Evolutionary conservation across 37 sponge, comb jelly and placozoan genomes (phyloP), one percentile per base, ranked within the genome.

Genomic region (Corticium candelabrum): DNA sequence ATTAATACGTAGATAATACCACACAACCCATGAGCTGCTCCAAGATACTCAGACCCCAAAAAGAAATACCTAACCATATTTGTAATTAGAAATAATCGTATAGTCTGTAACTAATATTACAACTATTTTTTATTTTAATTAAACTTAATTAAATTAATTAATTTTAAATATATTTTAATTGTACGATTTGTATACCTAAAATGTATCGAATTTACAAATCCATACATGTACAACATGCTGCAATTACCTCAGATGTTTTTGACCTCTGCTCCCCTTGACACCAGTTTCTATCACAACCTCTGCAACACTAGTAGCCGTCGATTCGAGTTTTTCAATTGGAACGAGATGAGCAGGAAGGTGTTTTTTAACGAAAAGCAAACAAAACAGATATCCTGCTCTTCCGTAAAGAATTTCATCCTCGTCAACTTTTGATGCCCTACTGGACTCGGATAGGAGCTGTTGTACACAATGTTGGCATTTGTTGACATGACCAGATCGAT

Each of bases 361-460:
- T 38, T 82, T 82, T 81, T 78, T 78, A 5, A 82, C 78, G 40
- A 85, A 72, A 39, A 83, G 67, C 31, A 89, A 75, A 34, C 77
- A 89, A 36, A 69, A 85, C 40, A 89, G 41, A 67, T 78, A 89
- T 40, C 89, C 89, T 34, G 83, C 86, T 30, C 80, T 69, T 32
- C 89, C 89, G 67, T 74, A 89, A 62, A 89, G 74, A 31, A 89
- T 36, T 74, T 89, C 89, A 80, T 87, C 85, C n/a, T 27, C 75
- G 21, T 76, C 50, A 7, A 3, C 31, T 29, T 29, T 32, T 0
- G 74, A 70, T 3, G 76, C 33, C 0, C 34, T 29, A 0, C 79
- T 41, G 41, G 76, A 69, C 32, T 38, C 74, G 39, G 68, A 37
- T 3, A 84, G 3, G 37, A 84, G 75, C 21, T 27, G 34, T 1